Percentiles rank a stretch among this genome's conserved stretches.
Conservation (phyloP, 2,797 vertebrate genomes). For the Urocyon cinereoargenteus region DNA sequence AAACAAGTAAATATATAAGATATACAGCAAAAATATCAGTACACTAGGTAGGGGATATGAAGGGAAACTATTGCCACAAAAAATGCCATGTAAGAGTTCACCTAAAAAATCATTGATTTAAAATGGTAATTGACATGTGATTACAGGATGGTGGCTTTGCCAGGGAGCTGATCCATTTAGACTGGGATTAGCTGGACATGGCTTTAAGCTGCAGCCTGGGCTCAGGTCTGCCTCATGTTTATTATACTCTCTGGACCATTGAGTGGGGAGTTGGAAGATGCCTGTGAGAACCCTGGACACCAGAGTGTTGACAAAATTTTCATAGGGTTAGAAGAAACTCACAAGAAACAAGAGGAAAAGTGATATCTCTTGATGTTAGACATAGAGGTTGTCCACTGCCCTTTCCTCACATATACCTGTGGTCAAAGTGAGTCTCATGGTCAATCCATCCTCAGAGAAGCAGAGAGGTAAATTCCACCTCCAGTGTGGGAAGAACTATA, state of each 20-base stretch:
- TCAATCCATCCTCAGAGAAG: accelerated
- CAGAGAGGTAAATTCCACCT: neutral
- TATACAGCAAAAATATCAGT: neutral
- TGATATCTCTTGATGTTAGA: neutral
- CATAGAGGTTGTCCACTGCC: neutral
- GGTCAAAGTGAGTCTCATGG: neutral
- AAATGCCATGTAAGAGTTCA: neutral
- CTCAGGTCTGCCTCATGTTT: accelerated
- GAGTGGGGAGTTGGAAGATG: neutral
- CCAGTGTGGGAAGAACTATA: neutral
- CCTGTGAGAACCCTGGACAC: neutral
- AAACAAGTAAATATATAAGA: neutral
- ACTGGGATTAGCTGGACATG: neutral
- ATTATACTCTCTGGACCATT: neutral
- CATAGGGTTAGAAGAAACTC: neutral
- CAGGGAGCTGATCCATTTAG: neutral
- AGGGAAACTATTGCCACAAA: neutral
- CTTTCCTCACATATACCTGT: neutral
- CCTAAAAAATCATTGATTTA: neutral
- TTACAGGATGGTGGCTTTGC: neutral
- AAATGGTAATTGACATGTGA: neutral
- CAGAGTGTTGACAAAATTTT: neutral
- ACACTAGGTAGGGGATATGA: neutral
- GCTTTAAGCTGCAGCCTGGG: neutral
- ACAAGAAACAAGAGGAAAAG: neutral